Evolutionary conservation across 2,113 vertebrate species (phyloP).

Genomic region (Ceyx melanurus): DNA sequence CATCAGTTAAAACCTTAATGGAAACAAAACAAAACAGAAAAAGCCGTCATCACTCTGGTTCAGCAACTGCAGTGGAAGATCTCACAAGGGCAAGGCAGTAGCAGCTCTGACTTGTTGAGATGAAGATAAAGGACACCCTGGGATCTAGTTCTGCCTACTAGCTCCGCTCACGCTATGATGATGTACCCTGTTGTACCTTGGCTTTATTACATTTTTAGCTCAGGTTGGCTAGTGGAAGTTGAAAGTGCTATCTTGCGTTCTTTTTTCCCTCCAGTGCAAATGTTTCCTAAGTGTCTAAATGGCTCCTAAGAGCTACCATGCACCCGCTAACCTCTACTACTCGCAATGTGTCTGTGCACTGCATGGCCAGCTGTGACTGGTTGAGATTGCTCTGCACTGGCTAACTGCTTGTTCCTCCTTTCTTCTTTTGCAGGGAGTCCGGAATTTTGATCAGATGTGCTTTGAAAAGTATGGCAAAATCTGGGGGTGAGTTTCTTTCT

Average conservation of each 20-base stretch:
- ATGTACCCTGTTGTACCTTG: neutral
- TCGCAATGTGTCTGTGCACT: neutral
- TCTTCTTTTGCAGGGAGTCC: conserved; percentile 66
- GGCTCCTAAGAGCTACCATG: neutral
- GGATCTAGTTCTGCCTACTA: conserved; percentile 10
- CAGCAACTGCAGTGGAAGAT: neutral
- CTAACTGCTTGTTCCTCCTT: neutral
- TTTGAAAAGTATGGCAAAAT: conserved; percentile 81
- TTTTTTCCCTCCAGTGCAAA: neutral
- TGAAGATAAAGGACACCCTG: neutral
- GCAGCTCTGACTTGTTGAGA: neutral
- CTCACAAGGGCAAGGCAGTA: neutral
- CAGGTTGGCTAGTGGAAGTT: neutral
- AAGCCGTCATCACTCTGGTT: neutral
- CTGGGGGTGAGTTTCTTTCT: conserved; percentile 80
- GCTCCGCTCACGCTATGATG: neutral
- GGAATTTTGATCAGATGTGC: conserved; percentile 74
- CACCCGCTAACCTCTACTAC: neutral
- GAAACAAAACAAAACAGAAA: neutral
- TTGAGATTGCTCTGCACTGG: neutral
- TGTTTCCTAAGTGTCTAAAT: accelerated
- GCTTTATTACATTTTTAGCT: neutral
- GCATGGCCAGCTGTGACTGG: neutral
- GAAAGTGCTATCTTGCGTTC: neutral
- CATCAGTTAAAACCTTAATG: neutral